phyloP scores from a whole-genome alignment of 2,888 invertebrate species.

The Oxyteleia sp. region DNA sequence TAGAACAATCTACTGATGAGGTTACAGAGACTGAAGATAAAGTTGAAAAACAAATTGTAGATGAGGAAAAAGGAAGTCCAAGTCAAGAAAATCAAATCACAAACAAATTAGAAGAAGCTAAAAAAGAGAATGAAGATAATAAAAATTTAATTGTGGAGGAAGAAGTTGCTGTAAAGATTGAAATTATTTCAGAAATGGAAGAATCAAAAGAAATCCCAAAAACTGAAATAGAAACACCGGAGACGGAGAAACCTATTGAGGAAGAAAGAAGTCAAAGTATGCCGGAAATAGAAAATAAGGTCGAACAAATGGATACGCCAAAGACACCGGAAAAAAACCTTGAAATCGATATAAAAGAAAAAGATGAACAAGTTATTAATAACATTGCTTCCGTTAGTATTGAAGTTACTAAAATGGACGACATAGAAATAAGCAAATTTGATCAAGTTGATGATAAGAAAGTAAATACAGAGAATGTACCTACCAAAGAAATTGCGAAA shows the following conservation, averaged over 20 bases:
- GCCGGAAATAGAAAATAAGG: not conserved
- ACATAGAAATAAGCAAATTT: not conserved
- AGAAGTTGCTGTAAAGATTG: conserved; percentile 65
- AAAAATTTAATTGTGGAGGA: conserved; percentile 59
- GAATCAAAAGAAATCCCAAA: conserved; percentile 54
- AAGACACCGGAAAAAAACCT: not conserved
- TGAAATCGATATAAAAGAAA: not conserved
- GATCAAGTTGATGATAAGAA: not conserved
- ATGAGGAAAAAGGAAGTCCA: conserved; percentile 23
- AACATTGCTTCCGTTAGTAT: not conserved
- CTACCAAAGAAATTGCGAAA: conserved; percentile 37
- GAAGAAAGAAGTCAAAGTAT: conserved; percentile 3
- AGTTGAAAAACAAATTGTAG: conserved; percentile 6
- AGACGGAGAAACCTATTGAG: not conserved
- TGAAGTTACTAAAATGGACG: not conserved
- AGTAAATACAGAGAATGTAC: conserved; percentile 2
- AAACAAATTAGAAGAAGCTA: conserved; percentile 9
- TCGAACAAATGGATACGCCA: not conserved
- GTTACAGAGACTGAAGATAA: conserved; percentile 3
- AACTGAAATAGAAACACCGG: not conserved
- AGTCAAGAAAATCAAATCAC: conserved; percentile 37
- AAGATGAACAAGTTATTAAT: not conserved
- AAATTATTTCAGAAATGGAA: conserved; percentile 33
- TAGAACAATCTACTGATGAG: not conserved
- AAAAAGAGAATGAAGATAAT: conserved; percentile 50